Evolutionary conservation across 2,797 vertebrate species (phyloP), one percentile per base, ranked within the genome.

Genomic region (Alosa sapidissima): DNA sequence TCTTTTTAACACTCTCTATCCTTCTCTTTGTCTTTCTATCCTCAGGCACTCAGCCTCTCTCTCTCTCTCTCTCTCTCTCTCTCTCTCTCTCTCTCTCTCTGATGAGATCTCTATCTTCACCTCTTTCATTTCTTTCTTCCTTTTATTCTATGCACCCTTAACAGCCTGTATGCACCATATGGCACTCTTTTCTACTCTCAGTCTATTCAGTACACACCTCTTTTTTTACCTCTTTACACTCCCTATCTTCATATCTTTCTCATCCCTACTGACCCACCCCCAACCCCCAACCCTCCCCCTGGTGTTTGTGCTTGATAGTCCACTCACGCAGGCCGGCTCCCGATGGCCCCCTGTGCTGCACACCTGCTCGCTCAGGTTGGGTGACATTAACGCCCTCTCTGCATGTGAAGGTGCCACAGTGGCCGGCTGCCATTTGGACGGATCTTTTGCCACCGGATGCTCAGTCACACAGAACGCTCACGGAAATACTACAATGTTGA

Each of bases 1-100:
- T 45, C 78, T 47, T 84, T 41, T 81, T 45, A 49, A 24, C 36
- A 51, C 28, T 19, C 9, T 82, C 24, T 68, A 33, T 60, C 52
- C 82, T 3, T 52, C 36, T 91, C 83, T 88, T 90, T 86, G 60
- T 28, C 28, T 28, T 1, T 28, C 28, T 28, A 28, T 28, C 28
- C 28, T 28, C 28, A 28, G 28, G 28, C 28, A 28, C 28, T 28
- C 28, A 28, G 28, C 81, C 87, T 86, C 60, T 10, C 85, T 75
- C 87, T 87, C 83, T 51, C n/a, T n/a, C 28, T 81, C 58, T 47
- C 72, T 75, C 72, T 21, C 13, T 47, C 72, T 28, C 33, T 13
- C 68, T 41, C 4, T 41, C 13, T 47, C 72, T 75, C 72, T 21
- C 13, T 47, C 72, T 28, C 33, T 13, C 68, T 41, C 4, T 41